Percentiles rank a stretch among this genome's conserved stretches.
Conservation (phyloP, 2,888 invertebrate species). For the Apeira syringaria region DNA sequence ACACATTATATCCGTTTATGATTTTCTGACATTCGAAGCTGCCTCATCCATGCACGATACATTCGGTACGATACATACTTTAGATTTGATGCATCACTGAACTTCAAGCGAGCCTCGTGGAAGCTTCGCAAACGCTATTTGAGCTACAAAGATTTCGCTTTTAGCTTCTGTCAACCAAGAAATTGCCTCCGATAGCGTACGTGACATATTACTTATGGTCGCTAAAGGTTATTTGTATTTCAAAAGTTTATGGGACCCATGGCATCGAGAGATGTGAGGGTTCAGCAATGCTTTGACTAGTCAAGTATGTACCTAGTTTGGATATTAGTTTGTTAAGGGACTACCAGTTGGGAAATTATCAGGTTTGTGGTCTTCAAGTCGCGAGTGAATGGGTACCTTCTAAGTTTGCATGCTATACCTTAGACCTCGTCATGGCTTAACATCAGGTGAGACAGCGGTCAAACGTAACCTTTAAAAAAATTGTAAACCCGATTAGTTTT, state of each 20-base stretch:
- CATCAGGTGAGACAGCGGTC: too few relatives aligned
- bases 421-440: too few relatives aligned
- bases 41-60: background rate
- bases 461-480: too few relatives aligned
- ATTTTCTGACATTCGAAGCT: too few relatives aligned
- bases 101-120: slow-evolving; percentile 6
- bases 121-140: slow-evolving; percentile 17
- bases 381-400: too few relatives aligned
- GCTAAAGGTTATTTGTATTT: slow-evolving; percentile 23
- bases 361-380: too few relatives aligned
- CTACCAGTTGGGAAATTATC: too few relatives aligned
- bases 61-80: slow-evolving; percentile 19
- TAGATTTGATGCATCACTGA: slow-evolving; percentile 54
- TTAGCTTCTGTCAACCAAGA: slow-evolving; percentile 43
- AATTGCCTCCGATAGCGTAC: slow-evolving; percentile 42
- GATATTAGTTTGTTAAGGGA: too few relatives aligned
- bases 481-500: too few relatives aligned
- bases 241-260: slow-evolving; percentile 11
- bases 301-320: slow-evolving; percentile 7
- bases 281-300: slow-evolving; percentile 25
- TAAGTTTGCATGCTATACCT: too few relatives aligned
- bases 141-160: slow-evolving; percentile 35
- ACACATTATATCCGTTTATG: too few relatives aligned
- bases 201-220: slow-evolving; percentile 25
- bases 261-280: background rate